Conservation (phyloP, 2,113 vertebrate genomes). For the Clinocottus analis region DNA sequence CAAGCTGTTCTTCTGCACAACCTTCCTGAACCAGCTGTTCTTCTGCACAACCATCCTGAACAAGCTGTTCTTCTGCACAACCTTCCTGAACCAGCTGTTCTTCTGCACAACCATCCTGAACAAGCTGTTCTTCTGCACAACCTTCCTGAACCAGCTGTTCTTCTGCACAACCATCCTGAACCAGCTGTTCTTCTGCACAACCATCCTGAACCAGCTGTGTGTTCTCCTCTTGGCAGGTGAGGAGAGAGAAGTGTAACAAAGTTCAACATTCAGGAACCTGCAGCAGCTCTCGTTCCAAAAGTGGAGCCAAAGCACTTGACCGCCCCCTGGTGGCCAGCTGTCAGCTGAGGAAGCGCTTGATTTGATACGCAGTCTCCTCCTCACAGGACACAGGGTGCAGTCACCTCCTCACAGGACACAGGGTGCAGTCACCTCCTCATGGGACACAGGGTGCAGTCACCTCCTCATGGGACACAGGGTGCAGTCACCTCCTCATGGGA, state of each 20-base stretch:
- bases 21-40: too few species aligned
- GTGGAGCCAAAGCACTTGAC: not conserved
- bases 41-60: too few species aligned
- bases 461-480: not conserved
- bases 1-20: too few species aligned
- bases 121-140: too few species aligned
- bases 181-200: too few species aligned
- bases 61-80: too few species aligned
- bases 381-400: not conserved
- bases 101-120: too few species aligned
- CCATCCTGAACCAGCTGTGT: conserved; percentile 29
- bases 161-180: too few species aligned
- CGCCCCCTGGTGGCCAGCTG: not conserved
- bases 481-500: not conserved
- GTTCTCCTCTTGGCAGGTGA: not conserved
- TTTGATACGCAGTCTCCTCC: not conserved
- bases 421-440: not conserved
- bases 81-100: too few species aligned
- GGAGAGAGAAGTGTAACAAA: not conserved
- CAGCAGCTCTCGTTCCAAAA: not conserved
- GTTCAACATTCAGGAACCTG: not conserved
- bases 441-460: not conserved
- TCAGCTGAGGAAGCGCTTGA: too few species aligned
- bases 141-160: too few species aligned
- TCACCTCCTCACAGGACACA: not conserved